Conservation (phyloP, 1,140 invertebrate genomes). For the Oscheius sp. region DNA sequence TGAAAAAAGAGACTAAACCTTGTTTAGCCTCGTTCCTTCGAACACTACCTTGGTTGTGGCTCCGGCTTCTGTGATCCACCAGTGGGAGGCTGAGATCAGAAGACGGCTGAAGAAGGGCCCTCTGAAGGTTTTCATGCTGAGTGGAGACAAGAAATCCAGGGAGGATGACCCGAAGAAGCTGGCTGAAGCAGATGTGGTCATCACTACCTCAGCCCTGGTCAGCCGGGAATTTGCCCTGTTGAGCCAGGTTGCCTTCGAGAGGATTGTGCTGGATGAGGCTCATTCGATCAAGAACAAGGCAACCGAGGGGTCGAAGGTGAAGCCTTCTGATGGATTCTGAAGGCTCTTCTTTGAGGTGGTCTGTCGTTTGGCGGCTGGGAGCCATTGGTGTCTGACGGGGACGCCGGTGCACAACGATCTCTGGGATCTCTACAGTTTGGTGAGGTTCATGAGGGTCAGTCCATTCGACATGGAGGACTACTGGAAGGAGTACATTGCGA, state of each 20-base stretch:
- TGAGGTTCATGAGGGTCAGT: slow-evolving; percentile 67
- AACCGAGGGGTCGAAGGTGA: slow-evolving; percentile 71
- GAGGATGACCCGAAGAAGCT: slow-evolving; percentile 64
- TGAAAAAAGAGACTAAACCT: slow-evolving; percentile 52
- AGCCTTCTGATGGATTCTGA: too few relatives aligned
- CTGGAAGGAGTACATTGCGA: slow-evolving; percentile 64
- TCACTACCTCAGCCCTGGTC: slow-evolving; percentile 66
- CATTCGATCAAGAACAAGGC: slow-evolving; percentile 85
- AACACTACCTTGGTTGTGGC: slow-evolving; percentile 80
- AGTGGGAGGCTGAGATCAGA: slow-evolving; percentile 81
- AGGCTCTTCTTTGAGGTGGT: too few relatives aligned
- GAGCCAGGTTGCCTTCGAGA: slow-evolving; percentile 73
- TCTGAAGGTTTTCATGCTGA: slow-evolving; percentile 73
- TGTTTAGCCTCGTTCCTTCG: slow-evolving; percentile 54
- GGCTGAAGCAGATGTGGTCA: slow-evolving; percentile 65
- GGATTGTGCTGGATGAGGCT: slow-evolving; percentile 87
- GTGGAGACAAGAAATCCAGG: slow-evolving; percentile 72
- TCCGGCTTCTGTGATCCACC: slow-evolving; percentile 73
- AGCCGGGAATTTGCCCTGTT: slow-evolving; percentile 65
- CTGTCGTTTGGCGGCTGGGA: slow-evolving; percentile 67
- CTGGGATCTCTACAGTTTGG: slow-evolving; percentile 78
- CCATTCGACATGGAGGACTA: slow-evolving; percentile 66
- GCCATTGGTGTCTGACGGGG: slow-evolving; percentile 83
- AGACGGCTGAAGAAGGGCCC: slow-evolving; percentile 63
- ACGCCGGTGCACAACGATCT: slow-evolving; percentile 92